Percentiles rank a stretch among this genome's conserved stretches.
These are phyloP conservation scores for Zaprionus davidi DNA, from an alignment of 1,140 invertebrate species.

Conservation along the genomic window DNA sequence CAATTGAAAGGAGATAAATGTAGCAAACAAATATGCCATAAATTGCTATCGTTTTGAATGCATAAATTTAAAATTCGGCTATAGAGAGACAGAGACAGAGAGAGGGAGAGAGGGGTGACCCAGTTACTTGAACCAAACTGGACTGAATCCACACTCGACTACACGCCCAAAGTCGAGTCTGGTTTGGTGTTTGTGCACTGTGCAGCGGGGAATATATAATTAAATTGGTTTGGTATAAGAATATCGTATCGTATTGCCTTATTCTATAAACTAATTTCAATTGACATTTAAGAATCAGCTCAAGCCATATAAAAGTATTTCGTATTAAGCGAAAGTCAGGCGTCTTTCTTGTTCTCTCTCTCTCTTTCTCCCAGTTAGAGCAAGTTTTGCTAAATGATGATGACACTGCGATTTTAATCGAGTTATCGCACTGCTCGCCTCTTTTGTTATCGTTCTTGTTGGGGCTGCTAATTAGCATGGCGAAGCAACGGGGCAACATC, in stretches of 20 bases:
- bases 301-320: not conserved
- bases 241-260: not conserved
- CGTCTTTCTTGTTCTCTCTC: not conserved
- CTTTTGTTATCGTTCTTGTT: slow-evolving; percentile 17
- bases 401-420: slow-evolving; percentile 2
- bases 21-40: not conserved
- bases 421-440: slow-evolving; percentile 9
- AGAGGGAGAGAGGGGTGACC: not conserved
- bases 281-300: not conserved
- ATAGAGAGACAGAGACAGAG: not conserved
- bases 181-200: not conserved
- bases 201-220: not conserved
- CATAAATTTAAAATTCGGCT: not conserved
- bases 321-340: not conserved
- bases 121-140: slow-evolving; percentile 1
- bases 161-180: not conserved
- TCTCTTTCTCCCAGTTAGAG: not conserved
- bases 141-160: not conserved
- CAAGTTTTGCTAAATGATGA: not conserved
- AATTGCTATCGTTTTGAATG: not conserved
- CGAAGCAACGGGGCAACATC: not conserved
- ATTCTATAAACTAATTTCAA: not conserved
- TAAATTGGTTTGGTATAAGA: not conserved
- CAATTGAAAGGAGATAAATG: not conserved
- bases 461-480: slow-evolving; percentile 55